Evolutionary conservation across 2,113 vertebrate genomes (phyloP), one percentile per base, ranked within the genome.

Genomic region (Acanthisitta chloris): DNA sequence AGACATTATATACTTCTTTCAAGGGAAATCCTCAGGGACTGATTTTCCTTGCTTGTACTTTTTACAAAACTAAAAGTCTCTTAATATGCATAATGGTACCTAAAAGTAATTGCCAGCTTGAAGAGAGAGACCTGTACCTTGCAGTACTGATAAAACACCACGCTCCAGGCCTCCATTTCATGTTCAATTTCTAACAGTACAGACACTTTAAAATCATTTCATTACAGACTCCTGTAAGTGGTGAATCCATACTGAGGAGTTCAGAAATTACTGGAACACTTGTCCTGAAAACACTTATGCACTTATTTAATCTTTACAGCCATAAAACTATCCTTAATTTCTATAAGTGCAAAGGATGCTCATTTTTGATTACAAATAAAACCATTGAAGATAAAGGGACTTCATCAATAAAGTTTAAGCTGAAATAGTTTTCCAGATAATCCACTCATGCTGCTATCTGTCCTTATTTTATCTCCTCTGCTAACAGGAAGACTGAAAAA

Each of bases 61-160:
- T 43, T 72, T 73, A n/a, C 33, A 34, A 42, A 73, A 69, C 26
- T 74, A 51, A 70, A 81, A 58, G 62, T 71, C 20, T 48, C 34
- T 54, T 81, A 18, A 17, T 73, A 34, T 4, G 10, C 0, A 0
- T 57, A 66, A 43, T 24, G 26, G 24, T 34, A 78, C 25, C 28
- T 88, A 74, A 79, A 79, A 92, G 23, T 74, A 57, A 70, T 85
- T 62, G 7, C 14, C 21, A 79, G 16, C 31, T 90, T 81, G 31
- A 61, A 79, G 70, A 52, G 42, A 74, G 17, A 15, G 36, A 90
- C 6, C 15, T 45, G 17, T 26, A 64, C 7, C 52, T 77, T 71
- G 48, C 14, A 78, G n/a, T 8, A 4, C 26, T 85, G n/a, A 31
- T 64, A 66, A 90, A 82, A 36, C 26, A 55, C 23, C 13, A 28